phyloP scores from a whole-genome alignment of 2,797 vertebrate species.

The Danio choprae region DNA sequence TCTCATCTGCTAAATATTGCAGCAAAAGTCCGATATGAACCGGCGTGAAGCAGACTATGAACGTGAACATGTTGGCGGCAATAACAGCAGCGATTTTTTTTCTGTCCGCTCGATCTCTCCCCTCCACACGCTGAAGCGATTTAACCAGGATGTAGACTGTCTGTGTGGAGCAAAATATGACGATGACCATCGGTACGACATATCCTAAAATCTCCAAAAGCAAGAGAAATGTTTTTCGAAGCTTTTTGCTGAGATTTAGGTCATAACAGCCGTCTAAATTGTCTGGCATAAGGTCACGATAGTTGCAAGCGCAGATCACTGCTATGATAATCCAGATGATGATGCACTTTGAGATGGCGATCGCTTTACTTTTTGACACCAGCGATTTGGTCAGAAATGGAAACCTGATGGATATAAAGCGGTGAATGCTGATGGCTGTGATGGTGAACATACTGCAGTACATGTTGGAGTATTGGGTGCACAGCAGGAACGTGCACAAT shows the following conservation, averaged over 20 bases:
- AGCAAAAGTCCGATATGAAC: slow-evolving; percentile 71
- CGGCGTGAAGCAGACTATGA: slow-evolving; percentile 83
- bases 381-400: slow-evolving; percentile 64
- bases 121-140: background rate
- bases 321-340: slow-evolving; percentile 65
- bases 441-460: slow-evolving; percentile 77
- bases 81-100: slow-evolving; percentile 70
- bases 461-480: slow-evolving; percentile 76
- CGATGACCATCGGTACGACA: slow-evolving; percentile 63
- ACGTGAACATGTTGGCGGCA: slow-evolving; percentile 79
- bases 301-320: background rate
- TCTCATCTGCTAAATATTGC: background rate
- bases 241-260: background rate
- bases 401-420: slow-evolving; percentile 70
- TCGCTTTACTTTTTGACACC: slow-evolving; percentile 60
- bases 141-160: slow-evolving; percentile 68
- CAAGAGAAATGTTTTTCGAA: fast-evolving
- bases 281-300: fast-evolving
- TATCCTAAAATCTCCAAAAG: slow-evolving; percentile 64
- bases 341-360: slow-evolving; percentile 65
- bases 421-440: slow-evolving; percentile 73
- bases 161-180: slow-evolving; percentile 70
- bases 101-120: slow-evolving; percentile 51
- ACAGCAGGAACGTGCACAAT: slow-evolving; percentile 71
- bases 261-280: slow-evolving; percentile 67